Evolutionary conservation across 2,797 vertebrate genomes (phyloP), one percentile per base, ranked within the genome.

Genomic region (Gouania willdenowi): DNA sequence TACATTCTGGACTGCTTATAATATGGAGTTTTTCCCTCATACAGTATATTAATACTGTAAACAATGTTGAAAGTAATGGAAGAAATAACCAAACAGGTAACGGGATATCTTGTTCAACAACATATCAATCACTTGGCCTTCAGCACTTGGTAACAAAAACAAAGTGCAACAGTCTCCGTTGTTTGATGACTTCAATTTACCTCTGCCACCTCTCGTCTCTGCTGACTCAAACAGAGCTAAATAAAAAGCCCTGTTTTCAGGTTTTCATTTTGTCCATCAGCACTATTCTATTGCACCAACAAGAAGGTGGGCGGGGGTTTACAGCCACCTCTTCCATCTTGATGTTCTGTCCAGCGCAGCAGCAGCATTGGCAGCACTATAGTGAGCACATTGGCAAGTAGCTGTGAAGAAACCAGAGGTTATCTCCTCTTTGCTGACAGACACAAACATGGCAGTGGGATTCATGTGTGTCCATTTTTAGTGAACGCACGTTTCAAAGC

Each of bases 191-290:
- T 75, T 55, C 81, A 75, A 79, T 79, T 77, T 71, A 74, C 70
- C 69, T 52, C 62, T 14, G 44, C 64, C 66, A 77, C 67, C 77
- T 45, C 37, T 35, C 15, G 29, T 75, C 72, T 68, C 59, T 62
- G 73, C 79, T 69, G 78, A 82, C 75, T 75, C 55, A 38, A 66
- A 73, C 56, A 18, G 26, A 34, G 41, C 39, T 53, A 49, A 66
- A 72, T 57, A 53, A 49, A 76, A 70, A 75, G 52, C 44, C 22
- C 25, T 41, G 50, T 75, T 76, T 77, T 66, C 55, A 47, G 55
- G 31, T 56, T 77, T 74, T 66, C 55, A 72, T 74, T 77, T 68
- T 58, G 67, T 66, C 59, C 53, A 71, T 82, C 84, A 80, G 76
- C 78, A 82, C 55, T 70, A 71, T 78, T 70, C 47, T 49, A 21